Evolutionary conservation across 2,797 vertebrate genomes (phyloP).

Genomic region (Acanthornis magna): DNA sequence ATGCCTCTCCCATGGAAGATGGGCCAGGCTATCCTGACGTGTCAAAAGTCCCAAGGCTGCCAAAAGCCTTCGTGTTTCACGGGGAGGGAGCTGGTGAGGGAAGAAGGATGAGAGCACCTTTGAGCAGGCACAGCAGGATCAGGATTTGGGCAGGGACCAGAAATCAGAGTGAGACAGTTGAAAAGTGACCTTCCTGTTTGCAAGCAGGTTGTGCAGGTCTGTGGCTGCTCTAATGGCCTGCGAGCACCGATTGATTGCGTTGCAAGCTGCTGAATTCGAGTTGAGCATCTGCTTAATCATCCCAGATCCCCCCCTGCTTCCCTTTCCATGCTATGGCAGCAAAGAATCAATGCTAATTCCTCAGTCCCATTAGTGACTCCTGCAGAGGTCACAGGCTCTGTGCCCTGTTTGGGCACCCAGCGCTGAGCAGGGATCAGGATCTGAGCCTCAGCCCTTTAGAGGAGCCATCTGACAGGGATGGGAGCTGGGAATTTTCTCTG

Average conservation of each 20-base stretch:
- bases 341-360: slow-evolving; percentile 59
- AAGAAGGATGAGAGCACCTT: not conserved
- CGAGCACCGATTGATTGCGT: slow-evolving; percentile 33
- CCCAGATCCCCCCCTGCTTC: not conserved
- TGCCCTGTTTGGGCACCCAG: not conserved
- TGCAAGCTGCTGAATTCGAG: slow-evolving; percentile 48
- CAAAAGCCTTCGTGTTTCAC: fast-evolving
- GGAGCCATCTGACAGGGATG: not conserved
- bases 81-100: not conserved
- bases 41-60: not conserved
- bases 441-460: not conserved
- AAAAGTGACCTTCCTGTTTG: not conserved
- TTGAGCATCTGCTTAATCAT: not conserved
- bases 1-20: not conserved
- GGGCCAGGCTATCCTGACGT: not conserved
- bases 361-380: slow-evolving; percentile 56
- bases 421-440: not conserved
- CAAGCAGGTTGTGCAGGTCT: not conserved
- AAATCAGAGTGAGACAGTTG: not conserved
- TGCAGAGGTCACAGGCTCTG: not conserved
- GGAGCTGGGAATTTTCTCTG: not conserved
- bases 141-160: not conserved
- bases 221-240: slow-evolving; percentile 45
- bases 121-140: not conserved
- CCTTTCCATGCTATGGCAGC: not conserved